Conservation (phyloP, 2,797 vertebrate genomes). For the Platalea minor region DNA sequence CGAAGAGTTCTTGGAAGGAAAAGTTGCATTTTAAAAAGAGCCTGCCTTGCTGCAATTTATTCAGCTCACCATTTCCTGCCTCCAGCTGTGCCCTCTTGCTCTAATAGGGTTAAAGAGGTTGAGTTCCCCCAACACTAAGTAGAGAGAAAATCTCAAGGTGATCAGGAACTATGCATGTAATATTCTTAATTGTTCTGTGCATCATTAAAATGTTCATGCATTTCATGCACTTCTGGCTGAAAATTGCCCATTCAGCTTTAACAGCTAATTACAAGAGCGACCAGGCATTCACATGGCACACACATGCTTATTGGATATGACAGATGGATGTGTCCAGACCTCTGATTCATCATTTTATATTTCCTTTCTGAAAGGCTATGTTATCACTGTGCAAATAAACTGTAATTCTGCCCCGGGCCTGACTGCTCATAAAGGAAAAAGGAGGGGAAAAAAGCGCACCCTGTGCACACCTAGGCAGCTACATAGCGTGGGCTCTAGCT, state of each 20-base stretch:
- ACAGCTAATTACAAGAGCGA: conserved; percentile 43
- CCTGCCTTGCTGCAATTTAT: conserved; percentile 55
- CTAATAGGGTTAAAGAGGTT: conserved; percentile 61
- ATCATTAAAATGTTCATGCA: conserved; percentile 9
- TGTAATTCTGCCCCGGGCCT: not conserved
- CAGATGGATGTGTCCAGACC: not conserved
- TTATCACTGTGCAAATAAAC: not conserved
- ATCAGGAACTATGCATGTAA: conserved; percentile 21
- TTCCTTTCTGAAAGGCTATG: not conserved
- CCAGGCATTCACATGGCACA: conserved; percentile 11
- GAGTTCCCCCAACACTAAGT: conserved; percentile 9
- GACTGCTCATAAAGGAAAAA: not conserved
- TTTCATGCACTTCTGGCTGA: conserved; percentile 3
- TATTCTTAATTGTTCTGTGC: conserved; percentile 43
- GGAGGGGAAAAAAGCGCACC: rapidly evolving
- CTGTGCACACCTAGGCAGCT: not conserved
- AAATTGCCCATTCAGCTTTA: conserved; percentile 57
- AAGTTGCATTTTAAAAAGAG: conserved; percentile 65
- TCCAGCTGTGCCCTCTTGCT: conserved; percentile 13
- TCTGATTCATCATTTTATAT: not conserved
- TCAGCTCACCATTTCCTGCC: conserved; percentile 34
- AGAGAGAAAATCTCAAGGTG: conserved; percentile 17
- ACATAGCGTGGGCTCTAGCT: rapidly evolving
- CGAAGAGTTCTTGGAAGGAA: conserved; percentile 57
- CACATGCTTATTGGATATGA: not conserved